A percentile compares a stretch with the other conserved stretches of the same genome.
Evolutionary conservation across 2,797 vertebrate genomes (phyloP).

Genomic region (Scleropages formosus): DNA sequence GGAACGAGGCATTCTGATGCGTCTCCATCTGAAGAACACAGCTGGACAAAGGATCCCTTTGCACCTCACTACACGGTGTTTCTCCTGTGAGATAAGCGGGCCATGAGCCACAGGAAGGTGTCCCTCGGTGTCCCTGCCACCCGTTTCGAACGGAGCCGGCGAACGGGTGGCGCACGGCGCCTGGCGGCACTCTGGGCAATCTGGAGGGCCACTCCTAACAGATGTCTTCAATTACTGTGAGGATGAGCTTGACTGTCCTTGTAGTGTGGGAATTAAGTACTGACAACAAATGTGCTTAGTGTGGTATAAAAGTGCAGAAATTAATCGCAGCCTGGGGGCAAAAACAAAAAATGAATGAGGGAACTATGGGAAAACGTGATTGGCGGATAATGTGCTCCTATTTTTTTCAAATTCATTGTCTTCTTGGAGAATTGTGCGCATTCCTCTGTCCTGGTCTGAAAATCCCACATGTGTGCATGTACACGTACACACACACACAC

Average conservation of each 20-base stretch:
- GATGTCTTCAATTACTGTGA: slow-evolving; percentile 58
- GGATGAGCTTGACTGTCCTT: slow-evolving; percentile 54
- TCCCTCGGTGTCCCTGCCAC: not conserved
- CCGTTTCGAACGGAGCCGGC: slow-evolving; percentile 35
- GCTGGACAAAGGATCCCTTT: no score
- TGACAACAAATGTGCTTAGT: slow-evolving; percentile 38
- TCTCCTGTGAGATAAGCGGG: no score
- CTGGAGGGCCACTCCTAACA: slow-evolving; percentile 43
- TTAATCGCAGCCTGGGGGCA: slow-evolving; percentile 14
- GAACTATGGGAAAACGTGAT: not conserved
- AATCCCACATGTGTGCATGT: no score
- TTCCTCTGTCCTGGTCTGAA: not conserved
- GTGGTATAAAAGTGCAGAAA: slow-evolving; percentile 26
- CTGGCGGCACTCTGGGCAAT: slow-evolving; percentile 46
- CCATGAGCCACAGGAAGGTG: no score
- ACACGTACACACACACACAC: no score
- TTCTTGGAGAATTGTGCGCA: slow-evolving; percentile 12
- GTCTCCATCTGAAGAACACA: no score
- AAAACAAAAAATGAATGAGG: slow-evolving; percentile 22
- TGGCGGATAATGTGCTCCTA: slow-evolving; percentile 20
- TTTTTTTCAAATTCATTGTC: slow-evolving; percentile 6
- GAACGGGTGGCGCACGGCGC: slow-evolving; percentile 39
- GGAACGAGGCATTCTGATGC: no score
- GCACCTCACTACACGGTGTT: no score
- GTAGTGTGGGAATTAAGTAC: slow-evolving; percentile 43